phyloP scores from a whole-genome alignment of 2,888 invertebrate genomes.

The Ormyrus nitidulus region DNA sequence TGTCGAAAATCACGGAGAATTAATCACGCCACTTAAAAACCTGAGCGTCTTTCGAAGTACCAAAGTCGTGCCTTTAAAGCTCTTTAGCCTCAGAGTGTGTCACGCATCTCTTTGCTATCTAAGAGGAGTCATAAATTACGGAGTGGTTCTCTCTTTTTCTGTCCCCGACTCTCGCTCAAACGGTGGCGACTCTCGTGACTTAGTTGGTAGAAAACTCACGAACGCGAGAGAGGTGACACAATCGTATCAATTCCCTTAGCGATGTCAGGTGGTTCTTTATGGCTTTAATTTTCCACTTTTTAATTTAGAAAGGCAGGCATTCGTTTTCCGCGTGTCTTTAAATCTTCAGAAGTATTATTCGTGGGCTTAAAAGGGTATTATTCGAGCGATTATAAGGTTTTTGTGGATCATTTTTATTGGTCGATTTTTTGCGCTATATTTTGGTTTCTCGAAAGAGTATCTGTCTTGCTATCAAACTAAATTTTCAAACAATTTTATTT shows the following conservation, averaged over 20 bases:
- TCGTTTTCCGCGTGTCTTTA: background rate
- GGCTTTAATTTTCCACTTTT: constrained; percentile 39
- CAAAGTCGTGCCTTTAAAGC: constrained; percentile 25
- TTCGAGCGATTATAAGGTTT: too few relatives aligned
- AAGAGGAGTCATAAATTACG: constrained; percentile 62
- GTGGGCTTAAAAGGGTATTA: too few relatives aligned
- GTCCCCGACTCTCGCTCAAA: background rate
- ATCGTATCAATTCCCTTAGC: constrained; percentile 60
- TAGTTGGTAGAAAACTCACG: constrained; percentile 59
- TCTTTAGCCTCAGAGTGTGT: constrained; percentile 33
- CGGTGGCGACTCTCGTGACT: constrained; percentile 50
- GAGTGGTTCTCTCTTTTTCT: background rate
- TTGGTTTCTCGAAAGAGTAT: too few relatives aligned
- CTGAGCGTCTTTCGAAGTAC: constrained; percentile 29
- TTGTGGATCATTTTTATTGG: too few relatives aligned
- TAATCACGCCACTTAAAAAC: constrained; percentile 49
- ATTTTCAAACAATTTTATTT: too few relatives aligned
- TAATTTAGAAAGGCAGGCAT: background rate
- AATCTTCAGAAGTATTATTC: background rate
- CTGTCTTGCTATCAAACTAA: too few relatives aligned
- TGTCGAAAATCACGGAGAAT: constrained; percentile 35
- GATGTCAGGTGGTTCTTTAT: constrained; percentile 39
- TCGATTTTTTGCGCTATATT: too few relatives aligned
- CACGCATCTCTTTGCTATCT: constrained; percentile 62
- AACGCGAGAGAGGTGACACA: constrained; percentile 60